phyloP scores from a whole-genome alignment of 1,140 invertebrate species.

The Cephus cinctus region DNA sequence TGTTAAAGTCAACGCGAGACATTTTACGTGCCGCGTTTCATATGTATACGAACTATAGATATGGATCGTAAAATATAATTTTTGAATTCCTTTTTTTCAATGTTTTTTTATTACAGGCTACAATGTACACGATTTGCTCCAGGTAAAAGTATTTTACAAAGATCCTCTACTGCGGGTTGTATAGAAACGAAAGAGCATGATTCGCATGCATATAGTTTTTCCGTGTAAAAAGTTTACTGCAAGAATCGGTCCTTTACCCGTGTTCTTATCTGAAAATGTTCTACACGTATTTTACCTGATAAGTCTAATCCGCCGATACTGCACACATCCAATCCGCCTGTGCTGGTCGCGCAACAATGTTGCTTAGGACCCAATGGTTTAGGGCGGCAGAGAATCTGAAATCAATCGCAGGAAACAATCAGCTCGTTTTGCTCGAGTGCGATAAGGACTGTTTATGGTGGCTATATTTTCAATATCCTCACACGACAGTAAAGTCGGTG shows the following conservation, averaged over 20 bases:
- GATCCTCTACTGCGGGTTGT: not conserved
- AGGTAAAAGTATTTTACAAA: not conserved
- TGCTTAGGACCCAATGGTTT: constrained; percentile 46
- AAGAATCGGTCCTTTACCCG: too few relatives aligned
- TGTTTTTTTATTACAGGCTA: too few relatives aligned
- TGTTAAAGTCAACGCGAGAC: too few relatives aligned
- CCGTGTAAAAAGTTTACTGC: too few relatives aligned
- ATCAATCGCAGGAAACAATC: not conserved
- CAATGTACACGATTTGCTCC: too few relatives aligned
- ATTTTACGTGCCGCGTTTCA: too few relatives aligned
- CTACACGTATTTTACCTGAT: too few relatives aligned
- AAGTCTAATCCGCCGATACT: constrained; percentile 49
- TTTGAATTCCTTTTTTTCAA: not conserved
- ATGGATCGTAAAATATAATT: not conserved
- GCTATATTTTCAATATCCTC: too few relatives aligned
- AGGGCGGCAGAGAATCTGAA: constrained; percentile 44
- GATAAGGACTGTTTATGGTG: not conserved
- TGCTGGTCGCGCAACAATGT: constrained; percentile 50
- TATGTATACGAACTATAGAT: not conserved
- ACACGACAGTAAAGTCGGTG: too few relatives aligned
- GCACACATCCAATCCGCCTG: constrained; percentile 47
- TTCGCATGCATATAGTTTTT: too few relatives aligned
- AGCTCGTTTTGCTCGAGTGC: not conserved
- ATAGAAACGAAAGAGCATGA: not conserved
- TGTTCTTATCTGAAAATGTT: too few relatives aligned